Base-by-base conservation (phyloP, 2,113 vertebrate species). In the Corvus moneduloides region DNA sequence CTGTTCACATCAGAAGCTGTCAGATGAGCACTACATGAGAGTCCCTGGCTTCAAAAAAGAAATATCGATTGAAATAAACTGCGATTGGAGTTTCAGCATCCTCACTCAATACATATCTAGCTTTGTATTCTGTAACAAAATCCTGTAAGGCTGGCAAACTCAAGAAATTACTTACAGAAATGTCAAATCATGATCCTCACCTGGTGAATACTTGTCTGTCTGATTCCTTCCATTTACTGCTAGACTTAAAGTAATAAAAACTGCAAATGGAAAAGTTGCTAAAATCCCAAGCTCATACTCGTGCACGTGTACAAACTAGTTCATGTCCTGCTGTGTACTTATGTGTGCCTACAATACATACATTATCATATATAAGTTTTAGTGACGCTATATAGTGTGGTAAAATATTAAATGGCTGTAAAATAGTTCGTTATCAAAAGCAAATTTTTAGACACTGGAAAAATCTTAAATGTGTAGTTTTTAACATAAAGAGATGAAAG, bases 51-150 rank as follows among this genome's bases (percentile, higher is more conserved):
- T 94, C 66, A 89, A 68, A 84, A 87, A 88, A 62, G 86, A 94
- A 92, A 55, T 95, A 95, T 91, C 69, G 95, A 97, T 97, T 95
- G 89, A 94, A 97, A 97, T 95, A 96, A 97, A 90, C 67, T 86
- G 84, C 14, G 33, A 51, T 30, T 73, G 88, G 94, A 97, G 62
- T 84, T 97, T 93, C 72, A 94, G 20, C 64, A n/a, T 94, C 87
- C 64, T 84, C 12, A 46, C 80, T 97, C 93, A 69, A 90, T 90
- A 59, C 68, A 77, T 58, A 84, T 43, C 89, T 46, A 84, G 93
- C 79, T 94, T 84, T 77, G 39, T 84, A 68, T 81, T 81, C 83
- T 76, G 80, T 86, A 80, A 90, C 90, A 92, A 72, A 92, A 54
- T 80, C 90, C 85, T 89, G 55, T 15, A 89, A 90, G 90, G 84